Base-by-base conservation (phyloP, 2,113 vertebrate genomes). In the Campylomormyrus numenius region DNA sequence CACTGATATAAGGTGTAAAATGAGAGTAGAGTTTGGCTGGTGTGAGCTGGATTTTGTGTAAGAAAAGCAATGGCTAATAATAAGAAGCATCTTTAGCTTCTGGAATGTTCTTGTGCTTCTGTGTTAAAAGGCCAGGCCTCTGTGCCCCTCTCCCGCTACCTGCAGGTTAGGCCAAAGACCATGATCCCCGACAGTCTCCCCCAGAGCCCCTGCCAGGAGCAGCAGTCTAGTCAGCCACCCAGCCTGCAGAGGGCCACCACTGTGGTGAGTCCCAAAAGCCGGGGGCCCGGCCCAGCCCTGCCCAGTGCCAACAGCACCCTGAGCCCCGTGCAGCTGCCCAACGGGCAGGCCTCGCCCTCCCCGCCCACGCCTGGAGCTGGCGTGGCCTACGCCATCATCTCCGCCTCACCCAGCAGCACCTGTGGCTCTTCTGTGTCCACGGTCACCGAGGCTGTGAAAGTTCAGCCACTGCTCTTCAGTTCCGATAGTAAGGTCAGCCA, bases 151-250 rank as follows among this genome's bases (percentile, higher is more conserved):
- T 24, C 35, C 17, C 42, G 13, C 31, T 39, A 53, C n/a, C 88
- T 84, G 1, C 93, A 99, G 98, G 98, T 99, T 96, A 98, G 98
- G 97, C 98, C 98, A 98, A 99, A 98, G 98, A 99, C 97, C 92
- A 96, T 97, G 96, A 99, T 98, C 94, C 98, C 98, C 90, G 97
- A 98, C 94, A 98, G 98, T 96, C 98, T 99, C 94, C 98, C 98
- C 48, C 90, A 96, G 93, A 95, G 96, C 92, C 96, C 95, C 0
- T 96, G 96, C 94, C 95, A 96, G 95, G 96, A 97, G 90, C 96
- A 96, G 92, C 96, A 97, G 90, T 97, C 96, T 89, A 96, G 96
- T 89, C 97, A 97, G 95, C 96, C 97, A 21, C 94, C 97, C 24
- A 91, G 96, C 17, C 96, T 97, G 94, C 97, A 97, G 94, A 97